A percentile compares a stretch with the other conserved stretches of the same genome.
Conservation (phyloP, 2,113 vertebrate genomes). For the Desmodus rotundus region DNA sequence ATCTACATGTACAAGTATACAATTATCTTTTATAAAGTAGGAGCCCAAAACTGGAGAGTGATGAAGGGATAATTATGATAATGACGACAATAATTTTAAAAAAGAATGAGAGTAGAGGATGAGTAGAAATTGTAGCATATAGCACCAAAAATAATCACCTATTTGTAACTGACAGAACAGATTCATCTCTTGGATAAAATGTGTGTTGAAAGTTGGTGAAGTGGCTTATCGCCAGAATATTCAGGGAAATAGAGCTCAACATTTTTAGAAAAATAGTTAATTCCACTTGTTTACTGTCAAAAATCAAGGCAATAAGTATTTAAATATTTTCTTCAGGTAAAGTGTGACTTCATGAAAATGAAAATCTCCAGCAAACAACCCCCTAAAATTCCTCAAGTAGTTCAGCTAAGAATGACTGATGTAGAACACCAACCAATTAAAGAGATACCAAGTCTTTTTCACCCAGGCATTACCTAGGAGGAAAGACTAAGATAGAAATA, state of each 20-base stretch:
- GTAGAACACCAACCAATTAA: background rate
- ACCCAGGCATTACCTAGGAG: background rate
- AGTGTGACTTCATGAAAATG: background rate
- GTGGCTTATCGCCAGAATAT: background rate
- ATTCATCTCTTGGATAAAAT: background rate
- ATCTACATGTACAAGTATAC: background rate
- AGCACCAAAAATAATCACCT: background rate
- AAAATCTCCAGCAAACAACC: background rate
- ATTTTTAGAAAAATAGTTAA: background rate
- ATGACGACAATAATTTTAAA: background rate
- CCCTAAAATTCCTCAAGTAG: background rate
- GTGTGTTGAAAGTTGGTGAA: background rate
- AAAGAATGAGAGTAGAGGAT: background rate
- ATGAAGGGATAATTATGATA: background rate
- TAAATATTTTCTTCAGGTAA: background rate
- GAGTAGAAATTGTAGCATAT: background rate
- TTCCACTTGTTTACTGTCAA: background rate
- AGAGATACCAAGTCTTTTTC: background rate
- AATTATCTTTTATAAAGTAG: background rate
- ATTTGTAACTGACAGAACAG: background rate
- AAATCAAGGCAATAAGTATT: background rate
- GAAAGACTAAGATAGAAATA: background rate
- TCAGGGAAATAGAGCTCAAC: background rate
- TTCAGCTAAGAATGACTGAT: background rate
- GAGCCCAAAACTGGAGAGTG: background rate